These are phyloP conservation scores for Hypselothyrea guttata DNA, from an alignment of 2,888 invertebrate genomes.

Conservation along the genomic window DNA sequence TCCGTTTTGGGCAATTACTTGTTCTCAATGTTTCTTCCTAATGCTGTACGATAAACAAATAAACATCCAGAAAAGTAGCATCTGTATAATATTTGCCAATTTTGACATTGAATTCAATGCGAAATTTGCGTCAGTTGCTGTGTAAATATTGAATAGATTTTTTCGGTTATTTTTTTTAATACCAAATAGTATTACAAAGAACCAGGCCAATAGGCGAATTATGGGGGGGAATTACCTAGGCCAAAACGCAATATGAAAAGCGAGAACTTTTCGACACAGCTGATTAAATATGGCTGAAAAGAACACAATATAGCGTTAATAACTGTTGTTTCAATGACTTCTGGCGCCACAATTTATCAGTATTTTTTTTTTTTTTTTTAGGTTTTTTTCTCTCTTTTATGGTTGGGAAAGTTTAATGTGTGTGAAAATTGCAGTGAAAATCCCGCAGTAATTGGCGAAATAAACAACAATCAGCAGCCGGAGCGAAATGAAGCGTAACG, in stretches of 20 bases:
- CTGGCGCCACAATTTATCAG: slow-evolving; percentile 36
- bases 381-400: slow-evolving; percentile 9
- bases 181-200: slow-evolving; percentile 27
- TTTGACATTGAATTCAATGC: slow-evolving; percentile 13
- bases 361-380: slow-evolving; percentile 1
- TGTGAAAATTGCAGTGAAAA: slow-evolving; percentile 47
- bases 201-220: slow-evolving; percentile 49
- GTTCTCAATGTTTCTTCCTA: too few species aligned
- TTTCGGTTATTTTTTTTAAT: too few species aligned
- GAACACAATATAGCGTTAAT: slow-evolving; percentile 38
- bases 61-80: too few species aligned
- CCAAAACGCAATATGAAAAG: slow-evolving; percentile 25
- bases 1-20: too few species aligned
- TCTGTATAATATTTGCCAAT: background rate
- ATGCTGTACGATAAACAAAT: too few species aligned
- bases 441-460: slow-evolving; percentile 31
- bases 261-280: slow-evolving; percentile 28
- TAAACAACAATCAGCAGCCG: slow-evolving; percentile 28
- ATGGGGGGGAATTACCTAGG: slow-evolving; percentile 48
- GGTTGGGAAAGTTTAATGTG: slow-evolving; percentile 41
- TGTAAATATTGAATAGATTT: background rate
- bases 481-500: slow-evolving; percentile 43
- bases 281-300: slow-evolving; percentile 39
- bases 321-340: slow-evolving; percentile 37
- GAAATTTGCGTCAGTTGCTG: too few species aligned